Percentiles rank a stretch among this genome's conserved stretches.
phyloP scores from a whole-genome alignment of 2,888 invertebrate genomes.

The Scrobipalpa atriplicella region DNA sequence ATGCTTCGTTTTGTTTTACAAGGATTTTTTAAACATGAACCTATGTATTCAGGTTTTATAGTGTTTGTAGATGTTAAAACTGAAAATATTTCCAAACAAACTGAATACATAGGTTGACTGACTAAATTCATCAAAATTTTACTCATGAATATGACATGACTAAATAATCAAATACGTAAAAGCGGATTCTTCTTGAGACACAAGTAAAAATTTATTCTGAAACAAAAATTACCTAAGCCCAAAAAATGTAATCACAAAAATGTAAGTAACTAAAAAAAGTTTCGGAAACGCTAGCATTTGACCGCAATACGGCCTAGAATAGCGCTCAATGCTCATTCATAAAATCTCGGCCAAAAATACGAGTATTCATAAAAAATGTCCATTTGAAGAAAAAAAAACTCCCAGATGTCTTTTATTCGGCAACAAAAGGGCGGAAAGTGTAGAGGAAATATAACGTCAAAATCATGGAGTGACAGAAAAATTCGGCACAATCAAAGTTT shows the following conservation, averaged over 20 bases:
- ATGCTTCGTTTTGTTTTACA: neutral
- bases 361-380: neutral
- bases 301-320: neutral
- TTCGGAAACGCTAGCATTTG: neutral
- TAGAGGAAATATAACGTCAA: conserved; percentile 52
- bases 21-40: neutral
- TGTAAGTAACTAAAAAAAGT: neutral
- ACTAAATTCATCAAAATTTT: no score
- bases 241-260: neutral
- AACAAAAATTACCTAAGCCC: no score
- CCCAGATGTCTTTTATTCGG: conserved; percentile 21
- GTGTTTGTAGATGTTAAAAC: neutral
- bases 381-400: neutral
- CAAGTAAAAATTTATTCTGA: no score
- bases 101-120: no score
- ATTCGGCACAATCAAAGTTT: conserved; percentile 73
- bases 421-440: conserved; percentile 19
- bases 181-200: no score
- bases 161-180: no score
- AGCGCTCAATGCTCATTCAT: neutral
- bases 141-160: no score
- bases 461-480: conserved; percentile 72
- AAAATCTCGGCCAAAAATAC: neutral
- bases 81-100: no score
- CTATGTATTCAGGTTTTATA: neutral